Evolutionary conservation across 2,113 vertebrate species (phyloP).

Genomic region (Nothobranchius furzeri): DNA sequence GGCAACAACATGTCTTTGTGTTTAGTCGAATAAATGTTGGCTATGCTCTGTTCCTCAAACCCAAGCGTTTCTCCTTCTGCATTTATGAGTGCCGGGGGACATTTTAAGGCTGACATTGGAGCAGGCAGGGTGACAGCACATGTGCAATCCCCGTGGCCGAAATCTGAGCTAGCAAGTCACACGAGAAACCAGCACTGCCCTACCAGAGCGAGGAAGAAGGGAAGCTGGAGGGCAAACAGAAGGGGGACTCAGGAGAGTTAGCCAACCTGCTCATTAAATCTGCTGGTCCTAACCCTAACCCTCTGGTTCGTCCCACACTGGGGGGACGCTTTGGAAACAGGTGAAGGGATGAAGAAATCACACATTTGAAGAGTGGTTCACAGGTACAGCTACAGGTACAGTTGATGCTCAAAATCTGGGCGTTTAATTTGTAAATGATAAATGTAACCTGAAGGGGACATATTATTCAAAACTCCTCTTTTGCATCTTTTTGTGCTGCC

Average conservation of each 20-base stretch:
- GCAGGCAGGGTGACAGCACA: constrained; percentile 37
- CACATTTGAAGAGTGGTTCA: too few species aligned
- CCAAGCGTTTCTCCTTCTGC: constrained; percentile 8
- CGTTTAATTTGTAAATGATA: too few species aligned
- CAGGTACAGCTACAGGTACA: too few species aligned
- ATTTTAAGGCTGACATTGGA: constrained; percentile 48
- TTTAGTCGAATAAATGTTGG: constrained; percentile 34
- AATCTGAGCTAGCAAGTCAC: constrained; percentile 57
- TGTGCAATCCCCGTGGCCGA: constrained; percentile 42
- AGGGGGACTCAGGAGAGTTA: constrained; percentile 10
- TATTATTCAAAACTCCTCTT: too few species aligned
- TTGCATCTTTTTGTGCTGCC: too few species aligned
- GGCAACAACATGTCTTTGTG: constrained; percentile 37
- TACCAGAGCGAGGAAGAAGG: constrained; percentile 16
- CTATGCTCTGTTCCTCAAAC: neutral
- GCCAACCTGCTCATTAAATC: constrained; percentile 62
- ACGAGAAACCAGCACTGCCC: constrained; percentile 38
- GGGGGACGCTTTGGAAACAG: too few species aligned
- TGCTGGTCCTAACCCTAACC: neutral
- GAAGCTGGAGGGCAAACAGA: constrained; percentile 25
- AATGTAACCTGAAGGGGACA: too few species aligned
- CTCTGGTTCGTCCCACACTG: too few species aligned
- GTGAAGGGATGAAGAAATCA: too few species aligned
- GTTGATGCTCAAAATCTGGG: too few species aligned
- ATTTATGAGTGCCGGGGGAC: constrained; percentile 8